Base-by-base conservation (phyloP, 1,140 invertebrate genomes). In the Gryllus bimaculatus region DNA sequence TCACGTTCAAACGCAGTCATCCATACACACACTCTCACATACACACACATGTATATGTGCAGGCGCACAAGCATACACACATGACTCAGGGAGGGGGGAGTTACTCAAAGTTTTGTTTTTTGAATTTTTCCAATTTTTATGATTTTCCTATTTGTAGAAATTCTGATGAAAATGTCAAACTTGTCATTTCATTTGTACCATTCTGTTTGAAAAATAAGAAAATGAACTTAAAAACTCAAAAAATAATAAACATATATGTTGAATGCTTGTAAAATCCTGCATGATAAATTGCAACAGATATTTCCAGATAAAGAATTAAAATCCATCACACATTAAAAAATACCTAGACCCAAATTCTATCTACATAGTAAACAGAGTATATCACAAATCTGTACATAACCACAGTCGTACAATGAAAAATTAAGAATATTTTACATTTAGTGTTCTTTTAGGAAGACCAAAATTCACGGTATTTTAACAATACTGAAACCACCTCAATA, bases 221-320 rank as follows among this genome's bases (percentile, higher is more conserved):
- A 66, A 66, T 66, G 54, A 66, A 66, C 54, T 13, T 13, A 10
- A 66, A 66, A 66, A 66, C 18, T 66, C 18, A 18, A 13, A 66
- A 10, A 39, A 39, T 39, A 39, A 39, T 5, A 39, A 10, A 66
- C 54, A 66, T 18, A 66, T 66, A 66, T 66, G 54, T 66, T 66
- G 54, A 66, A 66, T 66, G 54, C 54, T 66, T 66, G 54, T 66
- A 66, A 66, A 66, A 66, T 66, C 54, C 54, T 18, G 18, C 54
- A 66, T 66, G 54, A 66, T 10, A 66, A 66, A 66, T 66, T 66
- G 54, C 54, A 66, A 66, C 54, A 66, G 54, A 66, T 66, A 66
- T 66, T 66, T 66, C 10, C 18, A 66, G 18, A 66, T 13, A 66
- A 10, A 13, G 54, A 66, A 66, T 66, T 66, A 39, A 39, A 39